Base-by-base conservation (phyloP, 1,140 invertebrate genomes). In the Drosophila auraria region DNA sequence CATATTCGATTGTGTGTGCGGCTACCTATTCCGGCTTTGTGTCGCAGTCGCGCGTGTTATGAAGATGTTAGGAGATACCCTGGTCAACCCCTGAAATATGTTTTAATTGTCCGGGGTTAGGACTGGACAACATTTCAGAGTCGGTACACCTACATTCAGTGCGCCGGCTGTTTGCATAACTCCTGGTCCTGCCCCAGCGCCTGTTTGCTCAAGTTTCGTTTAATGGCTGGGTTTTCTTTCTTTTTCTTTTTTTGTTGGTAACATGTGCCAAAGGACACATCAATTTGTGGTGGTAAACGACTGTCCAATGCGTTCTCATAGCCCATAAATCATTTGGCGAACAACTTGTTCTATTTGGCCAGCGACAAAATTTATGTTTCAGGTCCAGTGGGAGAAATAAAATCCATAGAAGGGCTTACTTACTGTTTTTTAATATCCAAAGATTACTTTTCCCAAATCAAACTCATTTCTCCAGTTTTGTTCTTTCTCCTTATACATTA, bases 401-500 rank as follows among this genome's bases (percentile, higher is more conserved):
- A 51, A 45, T 25, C 11, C 36, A 36, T 36, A 8, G 51, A 63
- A 36, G 40, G 15, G 8, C 2, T 51, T 30, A 60, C 42, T 49
- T 60, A 40, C 33, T 15, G 2, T 5, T 38, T 15, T 3, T 6
- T 3, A 5, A 17, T 12, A 2, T 20, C n/a, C 27, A 53, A 54
- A 20, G 3, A 8, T 30, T 40, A 14, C 15, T 5, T 30, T 7
- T 1, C 40, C 36, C 33, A 49, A 11, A 44, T 36, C 23, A 59
- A 78, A 63, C n/a, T 14, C 27, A 23, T 3, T 56, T 57, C n/a
- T 3, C 20, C 20, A 2, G 5, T 25, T 54, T 47, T 73, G 49
- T 76, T 83, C 69, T 76, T 89, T 87, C 64, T 77, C 72, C 84
- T 87, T 87, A 87, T 89, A 84, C 82, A 87, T 89, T 87, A 87